Percentiles rank a stretch among this genome's conserved stretches.
phyloP scores from a whole-genome alignment of 2,113 vertebrate species.

The Zonotrichia leucophrys region DNA sequence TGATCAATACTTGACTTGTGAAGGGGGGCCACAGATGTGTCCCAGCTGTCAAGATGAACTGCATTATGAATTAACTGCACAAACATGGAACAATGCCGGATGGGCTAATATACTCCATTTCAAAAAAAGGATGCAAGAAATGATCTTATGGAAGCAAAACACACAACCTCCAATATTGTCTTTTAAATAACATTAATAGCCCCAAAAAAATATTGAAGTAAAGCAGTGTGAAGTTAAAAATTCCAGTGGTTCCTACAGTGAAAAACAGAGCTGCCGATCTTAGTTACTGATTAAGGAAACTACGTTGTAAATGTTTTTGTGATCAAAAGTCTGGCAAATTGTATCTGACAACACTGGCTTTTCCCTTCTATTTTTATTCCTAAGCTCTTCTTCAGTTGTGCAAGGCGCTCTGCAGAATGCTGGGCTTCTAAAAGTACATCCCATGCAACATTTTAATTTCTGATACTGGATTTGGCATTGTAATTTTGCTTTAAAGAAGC shows the following conservation, averaged over 20 bases:
- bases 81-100: background rate
- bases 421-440: background rate
- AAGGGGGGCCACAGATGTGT: rapidly evolving
- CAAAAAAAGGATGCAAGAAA: background rate
- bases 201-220: background rate
- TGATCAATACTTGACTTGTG: background rate
- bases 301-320: background rate
- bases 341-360: conserved; percentile 29
- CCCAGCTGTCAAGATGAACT: background rate
- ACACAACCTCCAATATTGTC: rapidly evolving
- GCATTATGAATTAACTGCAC: background rate
- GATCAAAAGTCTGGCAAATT: conserved; percentile 51
- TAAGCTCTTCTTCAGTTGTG: conserved; percentile 23
- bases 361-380: conserved; percentile 5
- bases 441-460: background rate
- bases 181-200: background rate
- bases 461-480: background rate
- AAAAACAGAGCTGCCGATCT: background rate
- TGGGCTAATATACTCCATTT: background rate
- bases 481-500: background rate
- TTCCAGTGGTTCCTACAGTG: background rate
- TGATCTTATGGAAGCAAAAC: background rate
- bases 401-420: background rate
- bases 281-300: background rate
- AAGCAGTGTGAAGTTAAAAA: background rate